Evolutionary conservation across 1,140 invertebrate species (phyloP).

Genomic region (Lamellibrachia luymesi): DNA sequence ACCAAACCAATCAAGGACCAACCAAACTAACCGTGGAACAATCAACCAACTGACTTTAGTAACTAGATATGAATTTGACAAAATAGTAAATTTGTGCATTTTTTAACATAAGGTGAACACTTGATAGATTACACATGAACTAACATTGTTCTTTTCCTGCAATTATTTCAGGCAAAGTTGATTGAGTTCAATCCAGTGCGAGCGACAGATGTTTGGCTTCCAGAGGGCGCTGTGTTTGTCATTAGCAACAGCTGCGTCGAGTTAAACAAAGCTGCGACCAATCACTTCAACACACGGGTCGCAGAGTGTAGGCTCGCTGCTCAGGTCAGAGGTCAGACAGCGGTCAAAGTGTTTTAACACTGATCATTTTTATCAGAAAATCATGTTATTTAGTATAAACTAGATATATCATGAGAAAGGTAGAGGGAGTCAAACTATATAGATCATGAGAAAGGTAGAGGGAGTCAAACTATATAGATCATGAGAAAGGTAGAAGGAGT

Average conservation of each 20-base stretch:
- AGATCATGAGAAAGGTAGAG: too few relatives aligned
- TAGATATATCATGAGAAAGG: too few relatives aligned
- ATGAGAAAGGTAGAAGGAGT: too few relatives aligned
- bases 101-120: background rate
- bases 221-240: slow-evolving; percentile 81
- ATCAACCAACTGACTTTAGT: background rate
- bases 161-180: slow-evolving; percentile 59
- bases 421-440: too few relatives aligned
- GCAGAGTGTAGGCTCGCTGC: slow-evolving; percentile 89
- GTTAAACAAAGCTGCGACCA: slow-evolving; percentile 90
- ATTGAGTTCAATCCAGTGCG: slow-evolving; percentile 92
- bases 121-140: background rate
- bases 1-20: too few relatives aligned
- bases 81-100: background rate
- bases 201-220: slow-evolving; percentile 75
- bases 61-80: background rate
- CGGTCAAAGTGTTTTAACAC: too few relatives aligned
- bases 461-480: too few relatives aligned
- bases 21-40: too few relatives aligned
- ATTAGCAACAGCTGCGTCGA: slow-evolving; percentile 87
- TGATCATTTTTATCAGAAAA: background rate
- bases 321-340: slow-evolving; percentile 62
- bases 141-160: background rate
- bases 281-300: slow-evolving; percentile 87
- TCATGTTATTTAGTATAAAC: background rate